Base-by-base conservation (phyloP, 2,888 invertebrate species). In the Apotomis turbidana region DNA sequence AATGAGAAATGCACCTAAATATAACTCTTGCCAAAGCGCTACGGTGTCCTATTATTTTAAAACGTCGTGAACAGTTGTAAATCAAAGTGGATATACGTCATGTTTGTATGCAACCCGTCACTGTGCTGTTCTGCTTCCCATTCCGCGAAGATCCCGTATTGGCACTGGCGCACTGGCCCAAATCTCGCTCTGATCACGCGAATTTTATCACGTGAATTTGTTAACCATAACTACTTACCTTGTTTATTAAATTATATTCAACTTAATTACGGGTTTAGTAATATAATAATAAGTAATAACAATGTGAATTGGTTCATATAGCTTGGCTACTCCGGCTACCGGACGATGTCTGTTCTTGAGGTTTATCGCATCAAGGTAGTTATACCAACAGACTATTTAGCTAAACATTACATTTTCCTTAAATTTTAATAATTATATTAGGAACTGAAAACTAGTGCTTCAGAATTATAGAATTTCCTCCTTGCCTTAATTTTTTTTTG, bases 1-100 rank as follows among this genome's bases (percentile, higher is more conserved):
- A 89, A 88, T 88, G 86, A 84, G 87, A 86, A 85, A 12, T 63
- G 54, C 15, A 63, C 63, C 46, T 87, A 86, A 86, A 87, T 88
- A 89, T 86, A 88, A 54, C 59, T 54, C 54, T 13, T 15, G 52
- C 64, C 59, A 46, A 54, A 51, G 59, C 58, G 64, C 54, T 41
- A 27, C 52, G 27, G 2, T 64, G 15, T 44, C 15, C 27, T 55
- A 66, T 41, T 27, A 36, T 66, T 27, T 55, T 44, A 44, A 12
- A 64, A 64, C 27, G 54, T 54, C 27, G n/a, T 27, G 4, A 55
- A 15, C 8, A 44, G 1, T 44, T 27, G 27, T 10, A 64, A 6
- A 55, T 55, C 15, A 0, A 5, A 27, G 38, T 44, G 55, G 27
- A 55, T 44, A 44, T 38, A 52, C 10, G 12, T 64, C 55, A 27